Evolutionary conservation across 2,797 vertebrate species (phyloP), one percentile per base, ranked within the genome.

Genomic region (Onychomys leucogaster): DNA sequence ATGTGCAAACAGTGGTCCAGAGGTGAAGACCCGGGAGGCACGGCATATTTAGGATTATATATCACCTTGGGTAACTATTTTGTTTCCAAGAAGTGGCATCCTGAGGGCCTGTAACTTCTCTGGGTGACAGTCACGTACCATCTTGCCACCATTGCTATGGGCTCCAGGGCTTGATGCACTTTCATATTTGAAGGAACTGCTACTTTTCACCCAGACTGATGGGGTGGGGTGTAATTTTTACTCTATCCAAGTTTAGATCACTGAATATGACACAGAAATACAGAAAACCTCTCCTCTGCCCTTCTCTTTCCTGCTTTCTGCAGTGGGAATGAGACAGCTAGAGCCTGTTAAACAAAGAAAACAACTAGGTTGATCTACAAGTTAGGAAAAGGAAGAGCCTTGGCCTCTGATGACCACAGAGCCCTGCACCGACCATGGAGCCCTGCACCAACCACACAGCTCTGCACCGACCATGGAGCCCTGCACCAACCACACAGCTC

Each of bases 171-270:
- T 78, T 46, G 46, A n/a, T 59, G 67, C 69, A 67, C 73, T 59
- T 91, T 86, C 89, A 8, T 34, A 46, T 59, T 41, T n/a, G 76
- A 88, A 95, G 8, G 25, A 87, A 90, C 95, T 41, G 49, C 83
- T 73, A 49, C 37, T 55, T 85, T 91, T 87, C 57, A 85, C 43
- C 34, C 63, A 90, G 19, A 9, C 59, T 41, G 32, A 41, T 85
- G 19, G 89, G 65, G 25, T 46, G 21, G 77, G 10, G 25, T 19
- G 16, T 5, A 10, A 41, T 77, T 29, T 89, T 84, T 71, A 77
- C n/a, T 32, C 57, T 49, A 5, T n/a, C 65, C 41, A 92, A 69
- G 49, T 89, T 59, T 46, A 59, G 65, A 77, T 25, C 52, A 14
- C 78, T 32, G 52, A 87, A 75, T 43, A 32, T 65, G 43, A 43